These are phyloP conservation scores for Agrilus cyanescens DNA, from an alignment of 2,888 invertebrate species.

Conservation along the genomic window DNA sequence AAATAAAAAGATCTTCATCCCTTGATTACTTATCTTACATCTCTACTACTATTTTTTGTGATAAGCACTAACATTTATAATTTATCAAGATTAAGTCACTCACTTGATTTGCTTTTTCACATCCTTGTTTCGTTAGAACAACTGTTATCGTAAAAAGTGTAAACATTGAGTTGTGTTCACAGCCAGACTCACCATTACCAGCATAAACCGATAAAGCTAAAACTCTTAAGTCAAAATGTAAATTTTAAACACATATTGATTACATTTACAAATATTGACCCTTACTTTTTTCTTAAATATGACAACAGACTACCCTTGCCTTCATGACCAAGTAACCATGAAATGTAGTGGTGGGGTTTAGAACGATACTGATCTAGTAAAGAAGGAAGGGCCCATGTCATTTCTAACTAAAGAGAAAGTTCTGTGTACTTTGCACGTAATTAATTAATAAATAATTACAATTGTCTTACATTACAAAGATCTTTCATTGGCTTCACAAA, in stretches of 20 bases:
- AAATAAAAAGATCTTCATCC: too few species aligned
- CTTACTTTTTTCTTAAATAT: constrained; percentile 59
- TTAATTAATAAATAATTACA: constrained; percentile 2
- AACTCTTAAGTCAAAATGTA: constrained; percentile 38
- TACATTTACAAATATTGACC: constrained; percentile 11
- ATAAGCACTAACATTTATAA: constrained; percentile 2
- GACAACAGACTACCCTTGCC: constrained; percentile 74
- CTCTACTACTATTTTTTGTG: too few species aligned
- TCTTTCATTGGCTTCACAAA: constrained; percentile 68
- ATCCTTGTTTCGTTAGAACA: constrained; percentile 66
- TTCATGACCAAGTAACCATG: constrained; percentile 74
- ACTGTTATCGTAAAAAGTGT: constrained; percentile 62
- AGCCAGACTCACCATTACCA: constrained; percentile 63
- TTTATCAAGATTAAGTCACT: constrained; percentile 8
- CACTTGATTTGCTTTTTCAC: constrained; percentile 44
- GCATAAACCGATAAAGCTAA: constrained; percentile 65
- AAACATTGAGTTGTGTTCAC: constrained; percentile 69
- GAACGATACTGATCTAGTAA: constrained; percentile 53
- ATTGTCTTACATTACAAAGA: constrained; percentile 46
- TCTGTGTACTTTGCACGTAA: background rate
- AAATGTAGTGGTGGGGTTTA: constrained; percentile 67
- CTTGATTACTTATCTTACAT: too few species aligned
- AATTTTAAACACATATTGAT: constrained; percentile 1
- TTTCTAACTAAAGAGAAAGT: constrained; percentile 34
- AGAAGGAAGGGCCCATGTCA: constrained; percentile 55